Evolutionary conservation across 2,113 vertebrate species (phyloP), one percentile per base, ranked within the genome.

Genomic region (Lepidothrix coronata): DNA sequence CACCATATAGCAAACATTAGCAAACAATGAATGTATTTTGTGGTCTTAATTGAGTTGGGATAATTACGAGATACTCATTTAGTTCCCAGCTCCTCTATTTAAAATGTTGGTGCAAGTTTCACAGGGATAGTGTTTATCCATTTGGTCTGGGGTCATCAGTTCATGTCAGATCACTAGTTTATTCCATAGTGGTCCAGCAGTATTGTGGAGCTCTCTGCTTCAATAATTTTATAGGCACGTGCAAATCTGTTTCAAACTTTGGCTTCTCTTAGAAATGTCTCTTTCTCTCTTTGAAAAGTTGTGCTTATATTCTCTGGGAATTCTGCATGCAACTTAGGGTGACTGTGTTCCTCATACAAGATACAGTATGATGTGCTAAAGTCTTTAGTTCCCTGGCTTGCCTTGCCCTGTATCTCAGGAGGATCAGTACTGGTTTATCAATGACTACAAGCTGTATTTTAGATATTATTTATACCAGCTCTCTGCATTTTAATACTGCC

Each of bases 31-130:
- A 65, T 6, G 7, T 35, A 85, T 84, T 79, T 80, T 41, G 41
- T 49, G 9, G 8, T 70, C 14, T 71, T 68, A 59, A 72, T 1
- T 68, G 10, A 24, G 48, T 72, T 89, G 31, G 19, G 49, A n/a
- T 57, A 80, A 79, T 62, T 80, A 51, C 1, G 2, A 33, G 21
- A 41, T 31, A 41, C 4, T 61, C 2, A 25, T 65, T 68, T 73
- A 73, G 11, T 79, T 74, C 6, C 24, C 5, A 1, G 1, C 8
- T 1, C 1, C 3, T 5, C 10, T n/a, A 4, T 59, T 43, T 79
- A 39, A 83, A 57, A 80, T 86, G 12, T 4, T 31, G 16, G 3
- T 61, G 12, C 8, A 86, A 54, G 11, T 66, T 86, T 92, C 37
- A 77, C 19, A 10, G 48, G 30, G 7, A 19, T 48, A 11, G 2